Percentiles rank a stretch among this genome's conserved stretches.
These are phyloP conservation scores for Pseudococcus jackbeardsleyi DNA, from an alignment of 2,888 invertebrate genomes.

Conservation along the genomic window DNA sequence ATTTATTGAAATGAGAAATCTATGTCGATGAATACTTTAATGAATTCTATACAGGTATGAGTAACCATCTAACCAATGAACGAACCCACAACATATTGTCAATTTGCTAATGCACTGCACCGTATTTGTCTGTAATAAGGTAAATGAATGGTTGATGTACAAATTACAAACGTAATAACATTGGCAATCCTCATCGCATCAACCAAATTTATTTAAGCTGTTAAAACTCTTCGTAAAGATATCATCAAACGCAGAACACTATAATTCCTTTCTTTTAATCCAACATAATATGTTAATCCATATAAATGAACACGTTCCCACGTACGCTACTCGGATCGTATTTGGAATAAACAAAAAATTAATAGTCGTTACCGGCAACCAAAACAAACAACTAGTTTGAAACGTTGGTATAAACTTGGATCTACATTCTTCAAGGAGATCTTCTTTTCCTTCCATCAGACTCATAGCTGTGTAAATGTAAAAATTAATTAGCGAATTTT, in stretches of 20 bases:
- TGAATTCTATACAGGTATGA: neutral
- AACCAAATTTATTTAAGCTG: neutral
- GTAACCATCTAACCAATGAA: neutral
- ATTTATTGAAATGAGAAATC: neutral
- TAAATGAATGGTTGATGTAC: neutral
- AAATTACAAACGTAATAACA: neutral
- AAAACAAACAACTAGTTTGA: constrained; percentile 83
- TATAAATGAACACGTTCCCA: constrained; percentile 82
- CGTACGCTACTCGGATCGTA: constrained; percentile 81
- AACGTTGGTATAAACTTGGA: constrained; percentile 81
- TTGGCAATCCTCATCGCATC: neutral
- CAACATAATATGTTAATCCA: constrained; percentile 90
- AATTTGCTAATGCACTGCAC: neutral
- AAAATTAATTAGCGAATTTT: constrained; percentile 37
- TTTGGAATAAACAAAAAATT: constrained; percentile 84
- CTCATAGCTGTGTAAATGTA: constrained; percentile 76
- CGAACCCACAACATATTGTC: neutral
- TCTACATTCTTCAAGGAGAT: constrained; percentile 79
- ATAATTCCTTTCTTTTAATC: constrained; percentile 75
- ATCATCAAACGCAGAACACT: neutral
- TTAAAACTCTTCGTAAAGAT: neutral
- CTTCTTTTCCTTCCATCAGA: constrained; percentile 79
- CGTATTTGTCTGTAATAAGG: neutral
- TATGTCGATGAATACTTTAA: neutral
- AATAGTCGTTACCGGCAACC: constrained; percentile 84